These are phyloP conservation scores for Harmothoe impar DNA, from an alignment of 2,888 invertebrate species.

Conservation along the genomic window DNA sequence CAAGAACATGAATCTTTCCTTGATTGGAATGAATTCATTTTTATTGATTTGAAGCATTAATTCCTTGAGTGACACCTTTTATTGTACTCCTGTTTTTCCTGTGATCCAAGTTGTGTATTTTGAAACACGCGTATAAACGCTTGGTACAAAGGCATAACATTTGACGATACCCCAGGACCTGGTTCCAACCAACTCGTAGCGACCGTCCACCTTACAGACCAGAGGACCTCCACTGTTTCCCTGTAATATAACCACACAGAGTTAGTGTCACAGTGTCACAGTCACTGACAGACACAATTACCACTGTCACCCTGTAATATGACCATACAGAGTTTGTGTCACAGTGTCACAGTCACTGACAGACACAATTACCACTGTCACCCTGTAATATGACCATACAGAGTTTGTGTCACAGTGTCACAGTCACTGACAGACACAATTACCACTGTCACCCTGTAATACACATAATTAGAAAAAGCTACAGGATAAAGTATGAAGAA, in stretches of 20 bases:
- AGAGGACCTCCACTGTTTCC: background rate
- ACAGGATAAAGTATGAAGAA: background rate
- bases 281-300: too few species aligned
- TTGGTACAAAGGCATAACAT: background rate
- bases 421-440: too few species aligned
- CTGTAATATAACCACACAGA: background rate
- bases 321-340: too few species aligned
- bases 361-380: too few species aligned
- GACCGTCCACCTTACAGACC: constrained; percentile 20
- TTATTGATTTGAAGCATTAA: background rate
- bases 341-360: too few species aligned
- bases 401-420: too few species aligned
- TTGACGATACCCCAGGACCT: background rate
- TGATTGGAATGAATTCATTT: background rate
- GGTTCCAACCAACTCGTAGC: background rate
- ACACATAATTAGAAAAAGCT: background rate
- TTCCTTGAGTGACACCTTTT: background rate
- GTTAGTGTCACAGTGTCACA: too few species aligned
- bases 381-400: too few species aligned
- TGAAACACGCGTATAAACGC: background rate
- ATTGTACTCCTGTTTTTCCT: background rate
- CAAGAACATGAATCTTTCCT: too few species aligned
- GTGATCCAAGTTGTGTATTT: background rate
- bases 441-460: too few species aligned
- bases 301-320: too few species aligned